Evolutionary conservation across 2,888 invertebrate species (phyloP).

Genomic region (Euplexia lucipara): DNA sequence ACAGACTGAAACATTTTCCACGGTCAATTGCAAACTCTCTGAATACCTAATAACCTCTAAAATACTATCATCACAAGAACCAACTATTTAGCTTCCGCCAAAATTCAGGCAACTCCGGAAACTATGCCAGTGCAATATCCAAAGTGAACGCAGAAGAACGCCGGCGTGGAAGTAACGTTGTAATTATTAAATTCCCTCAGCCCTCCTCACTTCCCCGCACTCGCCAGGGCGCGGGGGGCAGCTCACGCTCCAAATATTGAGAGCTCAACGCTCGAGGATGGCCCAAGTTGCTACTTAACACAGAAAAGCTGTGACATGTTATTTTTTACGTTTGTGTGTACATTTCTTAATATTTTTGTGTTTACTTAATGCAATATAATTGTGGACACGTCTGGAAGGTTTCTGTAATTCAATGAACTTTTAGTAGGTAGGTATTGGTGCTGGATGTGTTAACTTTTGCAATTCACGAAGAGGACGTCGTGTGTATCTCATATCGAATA

Average conservation of each 20-base stretch:
- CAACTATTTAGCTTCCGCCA: slow-evolving; percentile 24
- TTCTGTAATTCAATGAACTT: no score
- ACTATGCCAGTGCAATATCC: slow-evolving; percentile 56
- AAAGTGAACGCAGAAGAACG: slow-evolving; percentile 46
- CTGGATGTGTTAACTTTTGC: no score
- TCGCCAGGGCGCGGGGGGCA: slow-evolving; percentile 27
- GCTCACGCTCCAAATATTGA: slow-evolving; percentile 71
- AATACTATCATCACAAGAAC: slow-evolving; percentile 17
- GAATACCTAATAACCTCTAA: slow-evolving; percentile 14
- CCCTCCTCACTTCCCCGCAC: slow-evolving; percentile 53
- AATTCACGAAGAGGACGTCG: no score
- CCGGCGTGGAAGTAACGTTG: slow-evolving; percentile 73
- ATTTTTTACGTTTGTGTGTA: slow-evolving; percentile 27
- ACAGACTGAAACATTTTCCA: no score
- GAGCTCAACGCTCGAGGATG: slow-evolving; percentile 35
- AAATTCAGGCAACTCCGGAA: slow-evolving; percentile 36
- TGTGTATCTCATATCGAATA: no score
- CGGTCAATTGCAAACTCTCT: neutral
- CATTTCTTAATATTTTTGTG: neutral
- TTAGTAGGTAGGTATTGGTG: no score
- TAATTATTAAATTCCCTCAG: slow-evolving; percentile 82
- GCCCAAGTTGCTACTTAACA: slow-evolving; percentile 44
- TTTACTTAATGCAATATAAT: neutral
- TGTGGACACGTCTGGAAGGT: no score
- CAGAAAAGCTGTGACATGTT: slow-evolving; percentile 40